A percentile compares a stretch with the other conserved stretches of the same genome.
Evolutionary conservation across 2,113 vertebrate species (phyloP).

Genomic region (Manacus vitellinus): DNA sequence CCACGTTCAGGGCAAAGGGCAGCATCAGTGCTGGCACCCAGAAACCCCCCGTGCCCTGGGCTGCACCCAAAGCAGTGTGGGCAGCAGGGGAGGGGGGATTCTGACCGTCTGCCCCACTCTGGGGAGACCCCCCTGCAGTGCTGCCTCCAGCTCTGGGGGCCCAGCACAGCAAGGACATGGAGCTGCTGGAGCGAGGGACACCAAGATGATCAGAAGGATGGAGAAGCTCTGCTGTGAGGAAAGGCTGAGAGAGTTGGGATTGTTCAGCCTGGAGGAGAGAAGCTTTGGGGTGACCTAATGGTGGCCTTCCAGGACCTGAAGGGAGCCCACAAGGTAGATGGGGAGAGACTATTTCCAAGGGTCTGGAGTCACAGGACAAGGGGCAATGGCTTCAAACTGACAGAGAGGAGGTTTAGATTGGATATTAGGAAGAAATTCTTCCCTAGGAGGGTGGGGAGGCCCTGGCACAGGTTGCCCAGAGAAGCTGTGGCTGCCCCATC

Average conservation of each 20-base stretch:
- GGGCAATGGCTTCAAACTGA: not conserved
- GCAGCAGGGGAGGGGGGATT: too few relatives aligned
- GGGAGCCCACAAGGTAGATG: not conserved
- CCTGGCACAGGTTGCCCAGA: not conserved
- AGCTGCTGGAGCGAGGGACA: not conserved
- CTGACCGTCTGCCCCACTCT: too few relatives aligned
- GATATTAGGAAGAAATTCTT: accelerated
- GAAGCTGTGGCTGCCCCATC: not conserved
- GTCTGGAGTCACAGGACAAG: not conserved
- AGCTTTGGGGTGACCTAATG: not conserved
- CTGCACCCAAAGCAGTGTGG: too few relatives aligned
- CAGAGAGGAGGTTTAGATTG: accelerated
- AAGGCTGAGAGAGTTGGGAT: too few relatives aligned
- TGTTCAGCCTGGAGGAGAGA: not conserved
- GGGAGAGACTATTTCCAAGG: not conserved
- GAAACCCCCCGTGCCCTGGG: not conserved
- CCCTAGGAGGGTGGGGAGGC: not conserved
- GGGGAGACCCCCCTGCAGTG: not conserved
- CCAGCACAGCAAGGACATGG: not conserved
- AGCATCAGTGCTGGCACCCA: not conserved
- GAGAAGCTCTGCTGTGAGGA: too few relatives aligned
- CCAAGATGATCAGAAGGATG: not conserved
- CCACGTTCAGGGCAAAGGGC: not conserved
- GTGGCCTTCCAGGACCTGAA: not conserved
- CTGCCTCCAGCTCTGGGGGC: not conserved